Percentiles rank a stretch among this genome's conserved stretches.
phyloP scores from a whole-genome alignment of 2,888 invertebrate species.

The Siphlonurus alternatus region DNA sequence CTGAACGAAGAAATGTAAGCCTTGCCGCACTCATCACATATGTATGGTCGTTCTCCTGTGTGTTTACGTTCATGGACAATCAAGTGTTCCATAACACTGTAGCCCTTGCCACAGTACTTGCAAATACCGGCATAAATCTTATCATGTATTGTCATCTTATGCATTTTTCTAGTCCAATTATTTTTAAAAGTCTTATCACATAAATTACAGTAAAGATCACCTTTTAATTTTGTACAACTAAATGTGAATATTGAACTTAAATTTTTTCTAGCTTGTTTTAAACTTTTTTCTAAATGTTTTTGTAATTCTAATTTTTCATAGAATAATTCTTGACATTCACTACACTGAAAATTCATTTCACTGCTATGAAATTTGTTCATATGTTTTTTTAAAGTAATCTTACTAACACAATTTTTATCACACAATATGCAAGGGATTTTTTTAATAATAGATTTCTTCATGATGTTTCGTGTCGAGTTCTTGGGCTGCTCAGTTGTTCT shows the following conservation, averaged over 20 bases:
- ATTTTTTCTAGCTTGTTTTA: not conserved
- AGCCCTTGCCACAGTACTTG: not conserved
- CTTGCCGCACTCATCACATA: not conserved
- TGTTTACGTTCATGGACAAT: not conserved
- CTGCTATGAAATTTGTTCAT: not conserved
- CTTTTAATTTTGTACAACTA: too few relatives aligned
- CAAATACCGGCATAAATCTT: not conserved
- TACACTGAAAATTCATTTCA: not conserved
- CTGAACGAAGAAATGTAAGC: not conserved
- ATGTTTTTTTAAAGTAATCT: not conserved
- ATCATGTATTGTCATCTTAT: not conserved
- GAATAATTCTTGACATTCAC: not conserved
- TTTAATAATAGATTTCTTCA: not conserved
- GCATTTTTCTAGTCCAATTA: not conserved
- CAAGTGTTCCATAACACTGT: not conserved
- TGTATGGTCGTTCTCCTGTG: not conserved
- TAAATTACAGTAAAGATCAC: not conserved
- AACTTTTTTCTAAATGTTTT: not conserved
- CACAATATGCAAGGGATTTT: not conserved
- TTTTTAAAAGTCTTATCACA: not conserved
- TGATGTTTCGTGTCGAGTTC: too few relatives aligned
- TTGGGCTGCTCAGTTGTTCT: too few relatives aligned
- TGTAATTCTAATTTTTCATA: not conserved
- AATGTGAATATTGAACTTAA: too few relatives aligned
- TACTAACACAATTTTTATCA: not conserved